Evolutionary conservation across 2,797 vertebrate genomes (phyloP), one percentile per base, ranked within the genome.

Genomic region (Rhinogobio ventralis): DNA sequence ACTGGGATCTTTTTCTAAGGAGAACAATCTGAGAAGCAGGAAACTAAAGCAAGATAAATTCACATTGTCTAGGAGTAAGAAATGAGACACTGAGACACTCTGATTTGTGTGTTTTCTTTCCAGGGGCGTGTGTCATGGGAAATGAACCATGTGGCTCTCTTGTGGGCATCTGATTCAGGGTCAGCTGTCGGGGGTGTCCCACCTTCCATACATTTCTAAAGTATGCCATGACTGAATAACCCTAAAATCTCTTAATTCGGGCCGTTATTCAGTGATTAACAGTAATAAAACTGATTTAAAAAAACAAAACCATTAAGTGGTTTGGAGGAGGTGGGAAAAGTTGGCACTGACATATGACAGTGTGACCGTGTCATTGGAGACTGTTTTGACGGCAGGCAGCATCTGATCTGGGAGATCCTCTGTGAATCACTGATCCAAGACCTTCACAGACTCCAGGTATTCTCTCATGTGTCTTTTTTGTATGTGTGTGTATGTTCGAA

Each of bases 181-280:
- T 72, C 79, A 81, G 79, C 36, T 60, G 79, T 62, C 23, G 7
- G 33, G 53, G 75, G 42, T 62, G 5, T 71, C 67, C 51, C 49
- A 20, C n/a, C 36, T 36, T 57, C 7, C 15, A 57, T 9, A 55
- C 33, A 19, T 69, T 19, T 69, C 23, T 42, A 71, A 71, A 81
- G 33, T 57, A 15, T 69, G 46, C 13, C 23, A 14, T 60, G 36
- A 45, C 51, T 15, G 5, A 60, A 60, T 60, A 30, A 72, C 53
- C 25, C 19, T 9, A 17, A 9, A 60, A 72, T 15, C 69, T 42
- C 36, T 19, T 39, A 0, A 19, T 28, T 79, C 55, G 1, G 8
- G n/a, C 2, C 15, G 4, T 36, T 55, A 4, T 39, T 62, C 13
- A 23, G 30, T 23, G 42, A 20, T 66, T 46, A 17, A 53, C 23